A percentile compares a stretch with the other conserved stretches of the same genome.
Conservation (phyloP, 2,113 vertebrate species). For the Calidris pygmaea region DNA sequence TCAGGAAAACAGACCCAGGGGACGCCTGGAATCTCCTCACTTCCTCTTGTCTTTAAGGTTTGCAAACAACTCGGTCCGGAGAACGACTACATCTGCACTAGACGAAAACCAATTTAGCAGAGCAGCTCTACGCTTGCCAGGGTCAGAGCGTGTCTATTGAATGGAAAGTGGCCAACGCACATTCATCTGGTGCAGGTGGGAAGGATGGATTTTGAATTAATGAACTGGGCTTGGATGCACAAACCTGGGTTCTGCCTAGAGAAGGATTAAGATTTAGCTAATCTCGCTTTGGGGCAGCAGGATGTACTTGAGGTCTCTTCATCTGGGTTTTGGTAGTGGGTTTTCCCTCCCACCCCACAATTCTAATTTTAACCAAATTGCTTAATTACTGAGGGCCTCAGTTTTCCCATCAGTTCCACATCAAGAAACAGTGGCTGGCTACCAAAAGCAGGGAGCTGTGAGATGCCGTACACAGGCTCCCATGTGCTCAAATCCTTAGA, state of each 20-base stretch:
- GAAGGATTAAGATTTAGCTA: neutral
- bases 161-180: neutral
- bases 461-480: neutral
- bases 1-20: neutral
- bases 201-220: neutral
- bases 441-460: neutral
- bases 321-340: neutral
- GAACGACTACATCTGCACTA: neutral
- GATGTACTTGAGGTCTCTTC: neutral
- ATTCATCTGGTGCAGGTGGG: neutral
- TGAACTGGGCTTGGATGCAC: neutral
- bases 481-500: neutral
- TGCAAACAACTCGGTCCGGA: neutral
- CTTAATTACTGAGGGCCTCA: neutral
- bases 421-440: neutral
- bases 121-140: neutral
- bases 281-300: neutral
- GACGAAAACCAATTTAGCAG: neutral
- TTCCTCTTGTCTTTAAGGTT: neutral
- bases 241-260: neutral
- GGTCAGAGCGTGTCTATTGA: rapidly evolving
- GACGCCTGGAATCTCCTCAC: neutral
- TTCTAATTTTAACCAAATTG: neutral
- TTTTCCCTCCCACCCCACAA: rapidly evolving
- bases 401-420: neutral